These are phyloP conservation scores for Ricordea florida DNA, from an alignment of 92 coral and sea anemone genomes.

Conservation along the genomic window DNA sequence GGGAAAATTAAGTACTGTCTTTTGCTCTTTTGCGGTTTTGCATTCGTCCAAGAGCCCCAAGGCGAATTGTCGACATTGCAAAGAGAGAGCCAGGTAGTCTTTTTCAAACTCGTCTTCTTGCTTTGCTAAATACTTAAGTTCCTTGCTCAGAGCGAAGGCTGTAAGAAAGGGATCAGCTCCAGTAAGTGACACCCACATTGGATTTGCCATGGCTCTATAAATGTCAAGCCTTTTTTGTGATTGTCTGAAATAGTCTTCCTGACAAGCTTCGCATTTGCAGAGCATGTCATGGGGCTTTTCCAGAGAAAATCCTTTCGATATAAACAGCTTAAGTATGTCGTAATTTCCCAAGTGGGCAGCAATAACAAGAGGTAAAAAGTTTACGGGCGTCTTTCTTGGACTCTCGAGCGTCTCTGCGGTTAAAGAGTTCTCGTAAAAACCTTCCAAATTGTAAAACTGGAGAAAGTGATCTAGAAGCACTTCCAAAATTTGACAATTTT, in stretches of 20 bases:
- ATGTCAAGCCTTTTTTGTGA: slow-evolving; percentile 90
- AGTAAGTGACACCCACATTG: slow-evolving; percentile 87
- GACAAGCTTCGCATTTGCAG: slow-evolving; percentile 86
- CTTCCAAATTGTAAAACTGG: slow-evolving; percentile 59
- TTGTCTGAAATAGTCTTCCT: slow-evolving; percentile 69
- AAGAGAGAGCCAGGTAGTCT: slow-evolving; percentile 76
- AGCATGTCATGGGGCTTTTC: slow-evolving; percentile 86
- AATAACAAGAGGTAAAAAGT: slow-evolving; percentile 89
- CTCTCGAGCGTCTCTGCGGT: slow-evolving; percentile 4
- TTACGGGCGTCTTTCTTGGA: slow-evolving; percentile 35
- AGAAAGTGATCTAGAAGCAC: slow-evolving; percentile 75
- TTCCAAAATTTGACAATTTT: slow-evolving; percentile 58
- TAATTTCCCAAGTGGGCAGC: slow-evolving; percentile 92
- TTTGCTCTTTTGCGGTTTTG: slow-evolving; percentile 88
- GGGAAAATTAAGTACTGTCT: slow-evolving; percentile 78
- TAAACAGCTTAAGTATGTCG: slow-evolving; percentile 79
- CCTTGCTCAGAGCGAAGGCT: slow-evolving; percentile 81
- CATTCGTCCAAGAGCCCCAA: slow-evolving; percentile 91
- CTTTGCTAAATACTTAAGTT: slow-evolving; percentile 70
- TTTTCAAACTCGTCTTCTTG: slow-evolving; percentile 97
- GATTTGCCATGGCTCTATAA: slow-evolving; percentile 87
- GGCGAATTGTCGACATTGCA: slow-evolving; percentile 82
- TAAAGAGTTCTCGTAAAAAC: slow-evolving; percentile 18
- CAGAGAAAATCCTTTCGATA: slow-evolving; percentile 80
- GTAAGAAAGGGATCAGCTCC: slow-evolving; percentile 80